Conservation (phyloP, 2,888 invertebrate genomes). For the Tipula confusa region DNA sequence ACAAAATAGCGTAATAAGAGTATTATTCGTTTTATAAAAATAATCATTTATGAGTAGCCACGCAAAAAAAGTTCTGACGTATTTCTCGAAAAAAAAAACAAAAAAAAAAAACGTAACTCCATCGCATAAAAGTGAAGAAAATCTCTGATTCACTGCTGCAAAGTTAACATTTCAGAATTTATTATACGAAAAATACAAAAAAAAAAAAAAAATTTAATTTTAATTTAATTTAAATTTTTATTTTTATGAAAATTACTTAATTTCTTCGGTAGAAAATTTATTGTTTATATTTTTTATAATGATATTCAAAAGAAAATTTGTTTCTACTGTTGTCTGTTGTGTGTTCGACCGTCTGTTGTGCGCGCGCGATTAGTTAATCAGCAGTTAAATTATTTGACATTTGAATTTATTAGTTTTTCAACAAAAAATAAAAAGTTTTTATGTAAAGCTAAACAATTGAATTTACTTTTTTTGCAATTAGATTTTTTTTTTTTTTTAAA, state of each 20-base stretch:
- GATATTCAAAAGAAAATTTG: background rate
- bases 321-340: background rate
- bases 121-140: background rate
- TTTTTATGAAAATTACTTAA: background rate
- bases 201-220: background rate
- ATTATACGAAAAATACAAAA: background rate
- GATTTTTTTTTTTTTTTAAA: background rate
- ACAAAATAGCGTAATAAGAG: no score
- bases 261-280: background rate
- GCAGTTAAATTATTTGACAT: conserved; percentile 25
- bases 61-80: background rate
- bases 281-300: conserved; percentile 10
- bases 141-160: background rate
- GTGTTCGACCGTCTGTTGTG: background rate
- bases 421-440: background rate
- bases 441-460: conserved; percentile 12
- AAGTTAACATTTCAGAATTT: background rate
- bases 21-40: no score
- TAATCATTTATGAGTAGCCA: background rate
- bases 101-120: background rate
- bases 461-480: conserved; percentile 10
- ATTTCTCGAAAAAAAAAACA: no score
- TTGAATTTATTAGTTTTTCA: background rate
- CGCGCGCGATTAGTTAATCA: conserved; percentile 3
- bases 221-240: background rate